A percentile compares a stretch with the other conserved stretches of the same genome.
Conservation (phyloP, 1,140 invertebrate genomes). For the Nilaparvata lugens region DNA sequence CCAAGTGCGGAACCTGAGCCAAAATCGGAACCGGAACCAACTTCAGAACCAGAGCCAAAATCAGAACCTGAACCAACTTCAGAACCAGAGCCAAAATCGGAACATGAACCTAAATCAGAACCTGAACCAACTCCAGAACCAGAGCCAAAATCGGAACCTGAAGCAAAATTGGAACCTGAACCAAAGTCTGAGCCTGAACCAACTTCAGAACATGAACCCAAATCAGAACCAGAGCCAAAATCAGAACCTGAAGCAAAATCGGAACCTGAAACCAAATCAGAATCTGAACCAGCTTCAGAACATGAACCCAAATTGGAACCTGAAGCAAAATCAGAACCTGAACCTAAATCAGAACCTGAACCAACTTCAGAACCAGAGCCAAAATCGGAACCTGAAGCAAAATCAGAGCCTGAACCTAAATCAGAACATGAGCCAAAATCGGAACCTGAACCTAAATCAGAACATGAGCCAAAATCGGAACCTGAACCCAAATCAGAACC, state of each 20-base stretch:
- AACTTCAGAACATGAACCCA: conserved; percentile 18
- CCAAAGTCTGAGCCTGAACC: conserved; percentile 23
- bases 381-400: conserved; percentile 18
- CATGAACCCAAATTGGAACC: conserved; percentile 11
- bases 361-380: conserved; percentile 31
- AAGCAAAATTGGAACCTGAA: conserved; percentile 25
- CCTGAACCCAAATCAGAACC: too few relatives aligned
- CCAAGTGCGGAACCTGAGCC: conserved; percentile 20
- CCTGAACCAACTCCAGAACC: conserved; percentile 23
- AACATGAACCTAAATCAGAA: conserved; percentile 25
- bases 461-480: too few relatives aligned
- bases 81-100: conserved; percentile 18
- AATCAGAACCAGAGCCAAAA: conserved; percentile 30
- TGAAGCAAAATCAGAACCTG: conserved; percentile 28
- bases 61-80: conserved; percentile 28
- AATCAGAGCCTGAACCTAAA: conserved; percentile 18
- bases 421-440: too few relatives aligned
- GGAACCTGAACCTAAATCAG: too few relatives aligned
- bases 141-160: conserved; percentile 22
- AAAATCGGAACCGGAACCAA: conserved; percentile 27
- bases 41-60: conserved; percentile 29
- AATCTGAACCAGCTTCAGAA: conserved; percentile 28
- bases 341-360: conserved; percentile 29
- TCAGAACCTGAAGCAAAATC: conserved; percentile 23
- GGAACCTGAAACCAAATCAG: conserved; percentile 28